Base-by-base conservation (phyloP, 2,797 vertebrate genomes). In the Xenentodon cancila region DNA sequence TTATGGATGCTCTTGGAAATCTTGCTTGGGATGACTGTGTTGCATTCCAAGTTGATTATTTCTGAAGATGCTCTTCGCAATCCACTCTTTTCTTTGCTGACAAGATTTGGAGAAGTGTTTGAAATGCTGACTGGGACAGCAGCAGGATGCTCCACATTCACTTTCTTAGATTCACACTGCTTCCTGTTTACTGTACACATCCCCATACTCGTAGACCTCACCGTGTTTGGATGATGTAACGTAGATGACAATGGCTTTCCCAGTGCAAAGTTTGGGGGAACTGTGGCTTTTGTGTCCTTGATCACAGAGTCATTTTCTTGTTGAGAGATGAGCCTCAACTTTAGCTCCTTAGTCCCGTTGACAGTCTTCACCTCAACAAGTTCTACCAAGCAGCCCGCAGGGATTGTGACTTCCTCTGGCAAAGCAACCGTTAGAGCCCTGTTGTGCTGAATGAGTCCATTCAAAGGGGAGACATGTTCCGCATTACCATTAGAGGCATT, bases 361-460 rank as follows among this genome's bases (percentile, higher is more conserved):
- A 97, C 94, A 20, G 95, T 95, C 86, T 96, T 98, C 55, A 99
- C 94, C 20, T 98, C 96, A 15, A 97, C 90, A 52, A 99, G 79
- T 82, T 99, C 95, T 56, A 97, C 96, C 73, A 97, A 87, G 84
- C 96, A 98, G 76, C 96, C 97, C 1, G 95, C 92, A 3, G 96
- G 97, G 56, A 98, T 95, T 1, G 93, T 92, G 7, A 98, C 92
- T 61, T 96, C 95, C 21, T 97, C 93, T 0, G 97, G 97, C 0
- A 96, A 95, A 53, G 96, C 90, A 5, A 99, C 95, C 0, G 95
- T 98, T 59, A 99, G 85, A 2, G 97, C 96, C 77, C 94, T 89
- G 50, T 95, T 95, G 21, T 95, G 94, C 50, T 95, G 92, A 32
- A 96, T 88, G 1, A 92, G 93, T 74, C 95, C 94, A 25, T 87